Base-by-base conservation (phyloP, 2,797 vertebrate genomes). In the Macropus fuliginosus region DNA sequence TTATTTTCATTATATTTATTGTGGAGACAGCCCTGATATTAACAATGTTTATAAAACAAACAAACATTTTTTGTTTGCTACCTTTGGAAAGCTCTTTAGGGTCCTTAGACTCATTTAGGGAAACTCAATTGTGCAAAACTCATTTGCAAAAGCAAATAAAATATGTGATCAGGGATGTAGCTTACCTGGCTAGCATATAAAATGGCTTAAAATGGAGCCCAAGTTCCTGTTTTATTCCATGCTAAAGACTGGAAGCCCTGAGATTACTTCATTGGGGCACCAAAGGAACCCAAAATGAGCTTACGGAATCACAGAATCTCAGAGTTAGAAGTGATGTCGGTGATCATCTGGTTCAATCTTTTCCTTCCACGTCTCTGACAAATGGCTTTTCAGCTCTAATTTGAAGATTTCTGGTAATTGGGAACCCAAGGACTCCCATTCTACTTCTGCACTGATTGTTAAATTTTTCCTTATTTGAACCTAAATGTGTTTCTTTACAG, bases 111-210 rank as follows among this genome's bases (percentile, higher is more conserved):
- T 97, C 96, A 97, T 98, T 98, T 97, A 92, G 0, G 34, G 97
- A 97, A 97, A 98, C 97, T 97, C 95, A 97, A 95, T 94, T 96
- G 94, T 0, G 1, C 91, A 95, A 97, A 97, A 98, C 93, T 95
- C 97, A 97, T 98, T 98, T 98, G 96, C 96, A 97, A 97, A 98
- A 97, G 93, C 96, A 97, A 97, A 98, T 98, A 98, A 98, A 98
- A 97, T 95, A 97, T 91, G 91, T 97, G 97, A 95, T 98, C 94
- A 92, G 55, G 95, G 96, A 95, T 96, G 96, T 92, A 97, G 92
- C 91, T 97, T 97, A 96, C 94, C 97, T 97, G 92, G 56, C 46
- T 94, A 95, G 96, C 97, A 94, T 98, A 91, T 92, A 95, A 97
- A 95, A 56, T 28, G 10, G 54, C 90, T 91, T 87, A 56, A 94